Evolutionary conservation across 2,113 vertebrate species (phyloP).

Genomic region (Sus scrofa): T2T-Sscrofa CM000824.6:109721001-109721500

Average conservation of each 20-base stretch:
- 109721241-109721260: constrained; percentile 72
- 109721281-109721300: constrained; percentile 55
- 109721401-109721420: background rate
- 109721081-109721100: background rate
- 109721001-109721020: background rate
- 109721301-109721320: constrained; percentile 19
- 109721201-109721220: too few relatives aligned
- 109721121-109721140: too few relatives aligned
- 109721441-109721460: background rate
- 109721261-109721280: constrained; percentile 52
- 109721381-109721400: background rate
- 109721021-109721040: background rate
- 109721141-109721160: too few relatives aligned
- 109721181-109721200: too few relatives aligned
- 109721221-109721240: background rate
- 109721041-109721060: constrained; percentile 51
- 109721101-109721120: too few relatives aligned
- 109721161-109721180: too few relatives aligned
- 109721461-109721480: constrained; percentile 10
- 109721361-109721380: constrained; percentile 5
- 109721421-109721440: background rate
- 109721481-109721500: background rate
- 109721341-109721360: background rate
- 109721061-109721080: constrained; percentile 55
- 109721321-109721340: constrained; percentile 46